Conservation (phyloP, 1,140 invertebrate genomes). For the Drosophila novamexicana region DNA sequence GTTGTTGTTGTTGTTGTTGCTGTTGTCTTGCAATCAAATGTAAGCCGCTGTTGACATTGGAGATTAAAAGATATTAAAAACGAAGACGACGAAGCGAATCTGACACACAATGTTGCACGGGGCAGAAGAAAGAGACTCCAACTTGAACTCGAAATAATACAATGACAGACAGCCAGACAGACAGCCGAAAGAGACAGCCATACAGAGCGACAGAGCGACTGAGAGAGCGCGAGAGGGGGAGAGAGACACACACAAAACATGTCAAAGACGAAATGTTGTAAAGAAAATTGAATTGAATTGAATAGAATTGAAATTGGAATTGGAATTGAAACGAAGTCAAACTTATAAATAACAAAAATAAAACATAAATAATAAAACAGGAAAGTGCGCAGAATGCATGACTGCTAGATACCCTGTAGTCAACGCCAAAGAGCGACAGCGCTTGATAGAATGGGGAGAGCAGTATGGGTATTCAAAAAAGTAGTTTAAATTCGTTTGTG, state of each 20-base stretch:
- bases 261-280: constrained; percentile 82
- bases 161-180: constrained; percentile 49
- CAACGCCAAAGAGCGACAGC: constrained; percentile 3
- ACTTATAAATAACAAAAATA: constrained; percentile 75
- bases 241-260: constrained; percentile 66
- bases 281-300: constrained; percentile 81
- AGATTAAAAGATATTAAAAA: constrained; percentile 83
- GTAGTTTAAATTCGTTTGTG: too few relatives aligned
- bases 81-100: constrained; percentile 69
- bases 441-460: too few relatives aligned
- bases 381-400: constrained; percentile 5
- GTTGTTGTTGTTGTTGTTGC: constrained; percentile 49
- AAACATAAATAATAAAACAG: constrained; percentile 43
- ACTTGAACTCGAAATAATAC: constrained; percentile 53
- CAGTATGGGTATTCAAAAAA: too few relatives aligned
- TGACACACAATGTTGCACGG: constrained; percentile 43
- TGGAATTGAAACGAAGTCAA: constrained; percentile 57
- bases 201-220: constrained; percentile 13
- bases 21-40: constrained; percentile 82
- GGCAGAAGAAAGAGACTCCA: constrained; percentile 32
- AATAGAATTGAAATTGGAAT: constrained; percentile 47
- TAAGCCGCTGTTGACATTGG: constrained; percentile 82
- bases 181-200: constrained; percentile 42
- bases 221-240: constrained; percentile 2
- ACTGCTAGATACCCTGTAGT: constrained; percentile 5